phyloP scores from a whole-genome alignment of 2,113 vertebrate species.

The Ptychochromis oligacanthus region DNA sequence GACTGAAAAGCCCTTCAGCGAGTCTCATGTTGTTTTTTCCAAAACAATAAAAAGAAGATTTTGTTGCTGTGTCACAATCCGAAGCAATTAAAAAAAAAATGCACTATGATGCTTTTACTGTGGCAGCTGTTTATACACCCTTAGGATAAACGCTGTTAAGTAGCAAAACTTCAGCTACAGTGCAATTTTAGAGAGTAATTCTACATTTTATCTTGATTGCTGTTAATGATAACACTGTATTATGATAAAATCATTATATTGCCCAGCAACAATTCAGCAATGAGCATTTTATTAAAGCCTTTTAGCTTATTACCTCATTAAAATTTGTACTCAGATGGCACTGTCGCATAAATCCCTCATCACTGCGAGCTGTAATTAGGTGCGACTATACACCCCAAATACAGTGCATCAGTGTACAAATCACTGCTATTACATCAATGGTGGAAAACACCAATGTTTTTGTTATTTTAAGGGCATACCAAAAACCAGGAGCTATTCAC shows the following conservation, averaged over 20 bases:
- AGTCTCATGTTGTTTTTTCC: neutral
- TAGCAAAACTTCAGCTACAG: neutral
- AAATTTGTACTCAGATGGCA: constrained; percentile 14
- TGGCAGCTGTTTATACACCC: constrained; percentile 26
- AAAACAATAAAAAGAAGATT: constrained; percentile 29
- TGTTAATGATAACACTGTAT: neutral
- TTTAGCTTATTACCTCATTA: constrained; percentile 25
- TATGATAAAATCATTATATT: neutral
- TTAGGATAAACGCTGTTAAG: neutral
- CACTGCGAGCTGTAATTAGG: constrained; percentile 21
- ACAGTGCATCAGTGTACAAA: neutral
- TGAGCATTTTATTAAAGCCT: neutral
- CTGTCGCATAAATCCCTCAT: constrained; percentile 30
- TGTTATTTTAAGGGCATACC: neutral
- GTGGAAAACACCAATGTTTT: neutral
- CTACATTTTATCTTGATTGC: neutral
- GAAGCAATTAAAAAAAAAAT: constrained; percentile 4
- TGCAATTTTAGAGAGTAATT: neutral
- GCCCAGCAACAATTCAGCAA: neutral
- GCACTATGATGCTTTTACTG: constrained; percentile 2
- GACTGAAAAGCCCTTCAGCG: constrained; percentile 12
- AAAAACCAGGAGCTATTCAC: neutral
- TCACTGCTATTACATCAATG: neutral
- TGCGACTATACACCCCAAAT: constrained; percentile 10
- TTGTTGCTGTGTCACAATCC: constrained; percentile 11